Conservation (phyloP, 1,140 invertebrate species). For the Bombus terrestris region DNA sequence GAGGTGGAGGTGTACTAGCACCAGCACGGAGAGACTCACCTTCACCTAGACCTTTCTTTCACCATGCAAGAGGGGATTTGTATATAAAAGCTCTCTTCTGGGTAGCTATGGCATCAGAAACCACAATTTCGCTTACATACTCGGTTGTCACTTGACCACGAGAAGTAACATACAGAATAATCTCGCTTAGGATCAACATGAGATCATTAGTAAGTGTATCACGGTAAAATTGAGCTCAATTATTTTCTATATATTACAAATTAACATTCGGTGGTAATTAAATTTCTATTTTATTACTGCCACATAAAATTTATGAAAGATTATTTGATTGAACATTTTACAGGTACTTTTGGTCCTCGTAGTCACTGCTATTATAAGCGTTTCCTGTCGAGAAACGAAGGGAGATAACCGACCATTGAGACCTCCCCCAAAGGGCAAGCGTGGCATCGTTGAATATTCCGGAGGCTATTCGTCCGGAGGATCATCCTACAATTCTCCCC, state of each 20-base stretch:
- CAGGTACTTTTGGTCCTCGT: constrained; percentile 73
- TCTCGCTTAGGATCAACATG: constrained; percentile 71
- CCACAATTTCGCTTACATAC: constrained; percentile 74
- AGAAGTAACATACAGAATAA: constrained; percentile 54
- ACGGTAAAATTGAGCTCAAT: background rate
- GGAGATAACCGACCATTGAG: constrained; percentile 57
- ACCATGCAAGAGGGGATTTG: constrained; percentile 78
- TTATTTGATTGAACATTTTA: constrained; percentile 4
- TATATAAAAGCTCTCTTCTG: constrained; percentile 82
- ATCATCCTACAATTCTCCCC: constrained; percentile 55
- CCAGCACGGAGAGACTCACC: constrained; percentile 74
- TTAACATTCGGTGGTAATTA: background rate
- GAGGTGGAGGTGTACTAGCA: constrained; percentile 42
- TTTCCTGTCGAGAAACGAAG: constrained; percentile 60
- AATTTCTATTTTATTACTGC: background rate
- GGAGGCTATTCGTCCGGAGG: constrained; percentile 37
- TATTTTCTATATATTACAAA: background rate
- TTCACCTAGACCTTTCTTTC: constrained; percentile 84
- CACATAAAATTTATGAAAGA: background rate
- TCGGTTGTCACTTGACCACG: constrained; percentile 57
- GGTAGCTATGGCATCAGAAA: constrained; percentile 79
- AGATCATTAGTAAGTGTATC: constrained; percentile 73
- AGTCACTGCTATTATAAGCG: constrained; percentile 60
- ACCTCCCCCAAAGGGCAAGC: constrained; percentile 73
- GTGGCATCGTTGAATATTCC: constrained; percentile 73